phyloP scores from a whole-genome alignment of 2,797 vertebrate genomes.

The Artibeus lituratus region DNA sequence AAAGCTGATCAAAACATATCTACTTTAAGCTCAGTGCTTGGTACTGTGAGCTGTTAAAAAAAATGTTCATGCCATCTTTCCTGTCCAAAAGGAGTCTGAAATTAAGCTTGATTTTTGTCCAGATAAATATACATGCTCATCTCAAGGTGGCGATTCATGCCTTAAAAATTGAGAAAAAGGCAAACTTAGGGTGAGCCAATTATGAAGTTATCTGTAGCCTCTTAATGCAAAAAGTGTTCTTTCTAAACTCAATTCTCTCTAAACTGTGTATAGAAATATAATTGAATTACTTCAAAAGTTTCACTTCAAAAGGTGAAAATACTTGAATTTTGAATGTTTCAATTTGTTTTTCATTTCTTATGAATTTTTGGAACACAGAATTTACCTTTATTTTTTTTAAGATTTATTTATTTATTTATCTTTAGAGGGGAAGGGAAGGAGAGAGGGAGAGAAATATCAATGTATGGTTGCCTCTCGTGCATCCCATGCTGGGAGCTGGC shows the following conservation, averaged over 20 bases:
- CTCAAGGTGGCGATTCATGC: neutral
- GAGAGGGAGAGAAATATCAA: too few relatives aligned
- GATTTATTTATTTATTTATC: too few relatives aligned
- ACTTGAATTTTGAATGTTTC: slow-evolving; percentile 9
- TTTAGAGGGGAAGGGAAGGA: too few relatives aligned
- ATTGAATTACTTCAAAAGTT: neutral
- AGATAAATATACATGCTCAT: neutral
- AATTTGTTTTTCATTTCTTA: neutral
- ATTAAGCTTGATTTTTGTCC: neutral
- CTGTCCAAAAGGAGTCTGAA: neutral
- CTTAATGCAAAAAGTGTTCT: neutral
- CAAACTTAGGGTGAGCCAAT: neutral
- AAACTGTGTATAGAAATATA: neutral
- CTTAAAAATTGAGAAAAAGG: neutral
- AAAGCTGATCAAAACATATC: neutral
- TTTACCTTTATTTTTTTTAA: neutral
- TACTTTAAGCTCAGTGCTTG: neutral
- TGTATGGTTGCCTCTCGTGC: too few relatives aligned
- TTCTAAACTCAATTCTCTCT: neutral
- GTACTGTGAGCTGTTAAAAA: neutral
- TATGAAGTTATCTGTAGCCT: neutral
- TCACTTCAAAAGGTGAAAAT: neutral
- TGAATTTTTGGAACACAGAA: slow-evolving; percentile 16
- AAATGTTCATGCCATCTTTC: neutral
- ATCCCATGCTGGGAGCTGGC: too few relatives aligned